Evolutionary conservation across 2,797 vertebrate species (phyloP), one percentile per base, ranked within the genome.

Genomic region (Enteromius thamalakanensis): DNA sequence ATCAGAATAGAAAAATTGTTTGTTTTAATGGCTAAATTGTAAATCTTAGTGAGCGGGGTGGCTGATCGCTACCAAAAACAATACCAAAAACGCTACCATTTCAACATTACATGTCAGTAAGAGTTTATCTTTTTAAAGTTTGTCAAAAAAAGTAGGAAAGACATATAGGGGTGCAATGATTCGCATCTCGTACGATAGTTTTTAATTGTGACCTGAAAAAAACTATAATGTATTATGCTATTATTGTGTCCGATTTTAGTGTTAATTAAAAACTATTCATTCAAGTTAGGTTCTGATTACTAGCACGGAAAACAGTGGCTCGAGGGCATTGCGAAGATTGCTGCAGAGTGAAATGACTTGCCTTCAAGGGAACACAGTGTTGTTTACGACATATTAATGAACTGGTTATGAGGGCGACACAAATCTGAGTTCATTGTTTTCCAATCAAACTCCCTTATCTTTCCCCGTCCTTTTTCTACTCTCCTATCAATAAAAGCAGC

Each of bases 351-450:
- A 76, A 62, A 23, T 6, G n/a, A 77, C 40, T 62, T 45, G 55
- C 34, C 75, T 62, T 62, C 23, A 62, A 64, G 76, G 42, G 23
- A 77, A 71, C 17, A 17, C 67, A 32, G 51, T 8, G 51, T 42
- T 67, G 62, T n/a, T 53, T 47, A 68, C 60, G n/a, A 51, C 49
- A 72, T 19, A 68, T 37, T 79, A 51, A 79, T 53, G 19, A 67
- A 65, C 62, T 23, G 26, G 6, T 34, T 55, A 14, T 67, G 4
- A 9, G 7, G 23, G 64, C 21, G n/a, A 49, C 58, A 55, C 8
- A 6, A 62, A 26, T 72, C 23, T 47, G 19, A 72, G 40, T 51
- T 15, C 5, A 4, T 64, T 12, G 12, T 51, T 34, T 81, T 37
- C 29, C 21, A 64, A 72, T 62, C 55, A 6, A 47, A 34, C 64